A percentile compares a stretch with the other conserved stretches of the same genome.
Evolutionary conservation across 1,140 invertebrate genomes (phyloP).

Genomic region (Bombus huntii): DNA sequence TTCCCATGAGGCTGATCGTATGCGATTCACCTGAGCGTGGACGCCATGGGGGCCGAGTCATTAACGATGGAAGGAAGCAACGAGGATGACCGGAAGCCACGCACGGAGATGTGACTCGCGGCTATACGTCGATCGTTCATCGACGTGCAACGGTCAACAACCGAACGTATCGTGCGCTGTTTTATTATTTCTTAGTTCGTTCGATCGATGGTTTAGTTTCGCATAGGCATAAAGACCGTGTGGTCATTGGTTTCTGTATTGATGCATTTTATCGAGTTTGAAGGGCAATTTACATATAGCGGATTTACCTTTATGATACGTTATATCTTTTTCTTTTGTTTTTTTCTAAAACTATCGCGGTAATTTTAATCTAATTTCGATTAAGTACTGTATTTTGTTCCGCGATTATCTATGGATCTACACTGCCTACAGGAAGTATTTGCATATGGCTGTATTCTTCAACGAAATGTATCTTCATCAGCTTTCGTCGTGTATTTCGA

Average conservation of each 20-base stretch:
- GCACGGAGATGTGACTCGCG: conserved; percentile 78
- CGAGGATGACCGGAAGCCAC: conserved; percentile 77
- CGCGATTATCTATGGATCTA: no score
- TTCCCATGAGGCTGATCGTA: conserved; percentile 27
- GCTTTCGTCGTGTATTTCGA: no score
- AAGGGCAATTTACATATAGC: neutral
- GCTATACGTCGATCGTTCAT: conserved; percentile 41
- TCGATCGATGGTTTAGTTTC: neutral
- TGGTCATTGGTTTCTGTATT: neutral
- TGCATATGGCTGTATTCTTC: no score
- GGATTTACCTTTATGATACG: neutral
- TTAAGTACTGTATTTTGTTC: no score
- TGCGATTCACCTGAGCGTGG: conserved; percentile 57
- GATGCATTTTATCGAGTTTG: neutral
- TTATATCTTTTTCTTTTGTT: accelerated
- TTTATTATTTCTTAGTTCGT: conserved; percentile 14
- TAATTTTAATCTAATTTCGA: neutral
- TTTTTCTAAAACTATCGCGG: neutral
- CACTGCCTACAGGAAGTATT: no score
- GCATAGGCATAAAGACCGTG: neutral
- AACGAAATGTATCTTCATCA: no score
- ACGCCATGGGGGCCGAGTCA: conserved; percentile 57
- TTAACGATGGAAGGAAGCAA: conserved; percentile 78
- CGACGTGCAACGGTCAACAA: conserved; percentile 66
- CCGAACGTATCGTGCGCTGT: conserved; percentile 36